Base-by-base conservation (phyloP, 2,113 vertebrate genomes). In the Terrapene triunguis region DNA sequence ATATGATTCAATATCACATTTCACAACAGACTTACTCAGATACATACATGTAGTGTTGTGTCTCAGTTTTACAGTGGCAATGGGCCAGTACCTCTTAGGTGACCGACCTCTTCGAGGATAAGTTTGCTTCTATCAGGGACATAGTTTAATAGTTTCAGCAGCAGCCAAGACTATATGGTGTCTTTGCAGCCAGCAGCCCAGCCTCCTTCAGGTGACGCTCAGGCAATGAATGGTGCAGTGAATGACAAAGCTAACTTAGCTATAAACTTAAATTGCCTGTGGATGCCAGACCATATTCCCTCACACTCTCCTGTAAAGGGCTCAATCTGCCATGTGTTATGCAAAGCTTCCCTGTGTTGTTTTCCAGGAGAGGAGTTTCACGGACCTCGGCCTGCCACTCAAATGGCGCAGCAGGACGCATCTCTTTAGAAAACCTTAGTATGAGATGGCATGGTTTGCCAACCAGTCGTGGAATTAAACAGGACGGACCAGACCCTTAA, bases 141-240 rank as follows among this genome's bases (percentile, higher is more conserved):
- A 81, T 57, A 94, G 42, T 42, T 91, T 82, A 57, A 44, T 53
- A 16, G 51, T 83, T 87, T 22, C 95, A 29, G 92, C 95, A 92
- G 88, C 12, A 85, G 9, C 38, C 93, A 62, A 85, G 87, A 85
- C 82, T 91, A 11, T 85, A 65, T 8, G 5, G 24, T 17, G 85
- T 8, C 90, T 69, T 88, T 79, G 62, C 90, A 89, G 92, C 35
- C 80, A 59, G 93, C 89, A 95, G 91, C 92, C 48, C 27, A 1
- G 5, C 8, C 59, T 82, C 69, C 92, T 57, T 32, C 92, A 91
- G 89, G 87, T 92, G 51, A 65, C 17, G 38, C 10, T 62, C 38
- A 32, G 91, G 69, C 84, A 92, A 27, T 42, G 5, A 92, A 24
- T 42, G 6, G 38, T 2, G 47, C 42, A 38, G 65, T 3, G 53